Evolutionary conservation across 2,797 vertebrate genomes (phyloP).

Genomic region (Leuciscus waleckii): DNA sequence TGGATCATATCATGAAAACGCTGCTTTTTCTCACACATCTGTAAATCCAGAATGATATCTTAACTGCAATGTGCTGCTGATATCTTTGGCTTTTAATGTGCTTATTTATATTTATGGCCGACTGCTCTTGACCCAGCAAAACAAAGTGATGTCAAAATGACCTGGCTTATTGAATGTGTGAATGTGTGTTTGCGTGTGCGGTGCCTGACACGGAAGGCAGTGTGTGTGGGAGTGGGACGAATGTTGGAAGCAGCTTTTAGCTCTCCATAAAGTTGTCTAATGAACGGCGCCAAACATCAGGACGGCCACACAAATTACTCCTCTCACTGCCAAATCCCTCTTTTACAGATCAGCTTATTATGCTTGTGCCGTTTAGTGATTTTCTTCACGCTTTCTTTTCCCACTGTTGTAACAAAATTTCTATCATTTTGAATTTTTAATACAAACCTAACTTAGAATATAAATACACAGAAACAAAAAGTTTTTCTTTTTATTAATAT

Average conservation of each 20-base stretch:
- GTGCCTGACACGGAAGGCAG: conserved; percentile 36
- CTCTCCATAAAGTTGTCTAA: conserved; percentile 71
- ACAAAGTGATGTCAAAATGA: conserved; percentile 39
- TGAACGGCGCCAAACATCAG: conserved; percentile 70
- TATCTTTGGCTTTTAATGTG: conserved; percentile 37
- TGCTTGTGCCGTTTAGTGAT: background rate
- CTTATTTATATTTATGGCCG: conserved; percentile 44
- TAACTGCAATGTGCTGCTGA: background rate
- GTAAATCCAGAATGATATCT: conserved; percentile 31
- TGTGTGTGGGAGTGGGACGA: conserved; percentile 64
- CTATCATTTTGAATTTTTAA: background rate
- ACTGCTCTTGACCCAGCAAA: conserved; percentile 27
- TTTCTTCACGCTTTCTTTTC: background rate
- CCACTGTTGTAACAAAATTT: background rate
- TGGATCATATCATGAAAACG: conserved; percentile 22
- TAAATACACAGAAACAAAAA: background rate
- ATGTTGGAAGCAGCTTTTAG: conserved; percentile 70
- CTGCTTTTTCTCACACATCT: conserved; percentile 17
- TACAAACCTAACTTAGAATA: background rate
- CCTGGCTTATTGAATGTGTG: conserved; percentile 37
- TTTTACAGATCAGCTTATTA: conserved; percentile 12
- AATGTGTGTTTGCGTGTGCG: conserved; percentile 41
- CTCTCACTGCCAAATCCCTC: conserved; percentile 55
- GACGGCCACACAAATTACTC: conserved; percentile 71
- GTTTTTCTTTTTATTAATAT: background rate